Evolutionary conservation across 1,140 invertebrate genomes (phyloP).

Genomic region (Sitophilus oryzae): DNA sequence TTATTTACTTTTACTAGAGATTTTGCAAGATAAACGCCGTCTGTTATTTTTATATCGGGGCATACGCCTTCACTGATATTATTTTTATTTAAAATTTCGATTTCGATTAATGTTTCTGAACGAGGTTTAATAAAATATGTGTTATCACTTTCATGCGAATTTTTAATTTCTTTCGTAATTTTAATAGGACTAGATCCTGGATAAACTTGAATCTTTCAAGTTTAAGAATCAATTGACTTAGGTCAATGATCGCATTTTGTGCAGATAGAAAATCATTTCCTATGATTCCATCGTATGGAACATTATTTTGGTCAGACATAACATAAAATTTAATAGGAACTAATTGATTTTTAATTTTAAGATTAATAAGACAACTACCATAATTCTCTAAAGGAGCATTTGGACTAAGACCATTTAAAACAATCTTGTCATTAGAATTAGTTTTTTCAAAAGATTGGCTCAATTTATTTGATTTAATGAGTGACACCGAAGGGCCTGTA

Average conservation of each 20-base stretch:
- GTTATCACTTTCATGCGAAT: too few species aligned
- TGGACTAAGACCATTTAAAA: not conserved
- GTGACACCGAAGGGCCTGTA: not conserved
- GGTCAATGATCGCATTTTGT: not conserved
- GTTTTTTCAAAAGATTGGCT: not conserved
- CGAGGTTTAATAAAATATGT: not conserved
- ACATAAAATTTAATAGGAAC: not conserved
- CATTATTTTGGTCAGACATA: not conserved
- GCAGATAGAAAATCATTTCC: not conserved
- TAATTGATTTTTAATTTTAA: not conserved
- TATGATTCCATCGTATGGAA: not conserved
- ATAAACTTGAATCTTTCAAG: too few species aligned
- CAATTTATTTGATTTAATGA: not conserved
- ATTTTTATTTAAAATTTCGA: slow-evolving; percentile 15
- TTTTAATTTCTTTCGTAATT: too few species aligned
- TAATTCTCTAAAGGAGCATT: not conserved
- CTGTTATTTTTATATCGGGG: slow-evolving; percentile 11
- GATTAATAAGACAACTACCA: not conserved
- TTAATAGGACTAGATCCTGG: too few species aligned
- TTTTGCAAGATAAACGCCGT: slow-evolving; percentile 20
- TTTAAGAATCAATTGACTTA: too few species aligned
- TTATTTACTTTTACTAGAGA: slow-evolving; percentile 15
- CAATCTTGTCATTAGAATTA: not conserved
- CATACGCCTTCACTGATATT: slow-evolving; percentile 13
- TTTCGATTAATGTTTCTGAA: slow-evolving; percentile 16